Evolutionary conservation across 2,888 invertebrate genomes (phyloP).

Genomic region (Slavum lentiscoides): DNA sequence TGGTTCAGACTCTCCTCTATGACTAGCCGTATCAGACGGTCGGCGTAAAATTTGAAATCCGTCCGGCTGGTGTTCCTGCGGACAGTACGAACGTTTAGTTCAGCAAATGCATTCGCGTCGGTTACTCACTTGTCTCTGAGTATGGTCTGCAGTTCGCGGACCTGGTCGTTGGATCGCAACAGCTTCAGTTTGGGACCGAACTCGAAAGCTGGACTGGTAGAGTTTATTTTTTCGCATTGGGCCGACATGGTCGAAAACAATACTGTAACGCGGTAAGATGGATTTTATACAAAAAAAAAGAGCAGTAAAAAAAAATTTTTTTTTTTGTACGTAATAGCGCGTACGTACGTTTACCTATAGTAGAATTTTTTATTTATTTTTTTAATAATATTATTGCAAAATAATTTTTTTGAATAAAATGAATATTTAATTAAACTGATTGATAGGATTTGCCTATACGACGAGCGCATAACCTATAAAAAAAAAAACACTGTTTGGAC

Average conservation of each 20-base stretch:
- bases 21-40: constrained; percentile 91
- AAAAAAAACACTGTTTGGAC: background rate
- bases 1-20: constrained; percentile 98
- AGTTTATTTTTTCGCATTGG: constrained; percentile 44
- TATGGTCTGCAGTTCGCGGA: constrained; percentile 83
- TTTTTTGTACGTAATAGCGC: background rate
- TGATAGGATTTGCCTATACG: background rate
- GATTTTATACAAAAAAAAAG: background rate
- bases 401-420: background rate
- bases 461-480: background rate
- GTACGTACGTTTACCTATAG: background rate
- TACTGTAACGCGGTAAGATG: background rate
- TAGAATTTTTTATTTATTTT: too few relatives aligned
- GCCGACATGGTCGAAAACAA: constrained; percentile 37
- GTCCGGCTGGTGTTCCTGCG: constrained; percentile 85
- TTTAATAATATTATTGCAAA: too few relatives aligned
- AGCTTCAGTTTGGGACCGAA: constrained; percentile 66
- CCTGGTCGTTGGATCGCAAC: constrained; percentile 75
- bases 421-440: background rate
- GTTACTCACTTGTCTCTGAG: constrained; percentile 77
- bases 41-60: constrained; percentile 98
- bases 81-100: constrained; percentile 56
- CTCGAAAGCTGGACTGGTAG: constrained; percentile 31
- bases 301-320: background rate
- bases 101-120: constrained; percentile 8